A percentile compares a stretch with the other conserved stretches of the same genome.
Evolutionary conservation across 2,888 invertebrate genomes (phyloP).

Genomic region (Volucella inflata): DNA sequence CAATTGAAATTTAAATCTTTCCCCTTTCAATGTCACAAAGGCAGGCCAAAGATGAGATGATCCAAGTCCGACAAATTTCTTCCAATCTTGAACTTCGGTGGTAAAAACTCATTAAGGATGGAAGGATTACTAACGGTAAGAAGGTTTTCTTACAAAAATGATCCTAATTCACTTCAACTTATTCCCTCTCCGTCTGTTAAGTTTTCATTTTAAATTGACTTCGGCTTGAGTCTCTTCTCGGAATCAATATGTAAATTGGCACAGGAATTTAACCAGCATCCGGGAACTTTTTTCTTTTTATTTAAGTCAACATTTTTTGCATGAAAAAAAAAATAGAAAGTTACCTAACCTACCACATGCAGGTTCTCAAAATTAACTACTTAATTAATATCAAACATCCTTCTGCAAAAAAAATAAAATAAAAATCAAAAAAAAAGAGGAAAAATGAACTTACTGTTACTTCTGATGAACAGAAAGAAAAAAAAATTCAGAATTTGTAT

Average conservation of each 20-base stretch:
- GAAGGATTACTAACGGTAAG: too few relatives aligned
- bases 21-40: too few relatives aligned
- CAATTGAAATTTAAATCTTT: too few relatives aligned
- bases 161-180: neutral
- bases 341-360: conserved; percentile 12
- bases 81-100: too few relatives aligned
- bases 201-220: conserved; percentile 8
- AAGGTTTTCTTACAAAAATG: too few relatives aligned
- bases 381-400: conserved; percentile 42
- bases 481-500: neutral
- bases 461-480: conserved; percentile 4
- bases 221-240: conserved; percentile 10
- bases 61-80: too few relatives aligned
- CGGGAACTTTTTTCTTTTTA: neutral
- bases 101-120: too few relatives aligned
- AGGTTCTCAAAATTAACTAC: conserved; percentile 33
- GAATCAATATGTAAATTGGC: conserved; percentile 8
- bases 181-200: neutral
- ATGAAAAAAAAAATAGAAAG: neutral
- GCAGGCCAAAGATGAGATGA: too few relatives aligned
- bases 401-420: too few relatives aligned
- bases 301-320: neutral
- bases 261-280: conserved; percentile 19
- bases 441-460: conserved; percentile 24
- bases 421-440: conserved; percentile 18